These are phyloP conservation scores for Todus mexicanus DNA, from an alignment of 2,797 vertebrate genomes.

Conservation along the genomic window DNA sequence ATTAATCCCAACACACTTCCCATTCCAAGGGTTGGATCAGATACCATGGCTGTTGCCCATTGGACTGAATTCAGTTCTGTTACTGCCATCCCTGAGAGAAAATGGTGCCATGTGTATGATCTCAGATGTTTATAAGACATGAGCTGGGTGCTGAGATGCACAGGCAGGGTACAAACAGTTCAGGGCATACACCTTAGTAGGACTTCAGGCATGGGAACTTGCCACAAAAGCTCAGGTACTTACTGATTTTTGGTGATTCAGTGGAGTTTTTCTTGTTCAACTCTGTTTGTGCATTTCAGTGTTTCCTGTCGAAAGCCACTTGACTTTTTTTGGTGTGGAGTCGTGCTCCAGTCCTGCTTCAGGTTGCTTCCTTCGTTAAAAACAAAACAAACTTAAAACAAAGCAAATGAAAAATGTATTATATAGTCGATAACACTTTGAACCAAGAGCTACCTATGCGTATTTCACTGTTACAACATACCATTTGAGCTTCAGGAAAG, in stretches of 20 bases:
- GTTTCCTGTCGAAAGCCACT: not conserved
- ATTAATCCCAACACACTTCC: not conserved
- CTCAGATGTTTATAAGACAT: not conserved
- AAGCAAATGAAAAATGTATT: not conserved
- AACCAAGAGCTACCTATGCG: not conserved
- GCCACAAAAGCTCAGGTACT: not conserved
- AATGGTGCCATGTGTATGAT: not conserved
- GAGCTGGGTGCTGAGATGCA: not conserved
- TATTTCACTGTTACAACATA: not conserved
- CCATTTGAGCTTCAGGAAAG: not conserved
- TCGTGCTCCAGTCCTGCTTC: not conserved
- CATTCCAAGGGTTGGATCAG: not conserved
- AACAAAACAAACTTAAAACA: not conserved
- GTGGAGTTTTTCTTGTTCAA: not conserved
- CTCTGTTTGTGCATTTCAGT: not conserved
- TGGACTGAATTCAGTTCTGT: not conserved
- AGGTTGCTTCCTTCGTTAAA: not conserved
- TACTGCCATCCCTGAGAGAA: fast-evolving
- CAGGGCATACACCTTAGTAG: not conserved
- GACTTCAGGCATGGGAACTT: not conserved
- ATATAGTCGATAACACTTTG: not conserved
- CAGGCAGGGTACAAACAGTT: not conserved
- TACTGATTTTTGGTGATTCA: not conserved
- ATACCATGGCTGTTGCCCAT: fast-evolving
- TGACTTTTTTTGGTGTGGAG: not conserved